A percentile compares a stretch with the other conserved stretches of the same genome.
These are phyloP conservation scores for Lutjanus campechanus DNA, from an alignment of 2,797 vertebrate genomes.

Conservation along the genomic window DNA sequence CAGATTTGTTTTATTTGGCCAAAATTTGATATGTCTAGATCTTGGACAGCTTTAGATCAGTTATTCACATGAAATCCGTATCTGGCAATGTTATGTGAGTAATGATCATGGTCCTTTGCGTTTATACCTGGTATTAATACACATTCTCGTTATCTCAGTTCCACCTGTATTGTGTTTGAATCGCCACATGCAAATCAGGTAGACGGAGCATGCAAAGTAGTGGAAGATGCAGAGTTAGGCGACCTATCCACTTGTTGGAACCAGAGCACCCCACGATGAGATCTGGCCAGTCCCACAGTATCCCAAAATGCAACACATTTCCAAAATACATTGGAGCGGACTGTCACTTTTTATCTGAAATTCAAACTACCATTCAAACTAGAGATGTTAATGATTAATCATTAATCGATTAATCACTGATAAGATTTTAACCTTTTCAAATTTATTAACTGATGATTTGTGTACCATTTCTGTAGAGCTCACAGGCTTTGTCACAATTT, in stretches of 20 bases:
- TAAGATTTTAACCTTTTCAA: no score
- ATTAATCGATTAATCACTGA: no score
- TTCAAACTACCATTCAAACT: not conserved
- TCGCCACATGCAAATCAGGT: not conserved
- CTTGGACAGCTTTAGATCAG: not conserved
- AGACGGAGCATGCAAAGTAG: not conserved
- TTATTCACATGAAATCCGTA: not conserved
- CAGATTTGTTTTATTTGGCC: not conserved
- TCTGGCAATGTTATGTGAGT: not conserved
- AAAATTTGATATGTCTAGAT: not conserved
- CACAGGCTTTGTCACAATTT: no score
- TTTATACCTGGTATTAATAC: not conserved
- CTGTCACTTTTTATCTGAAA: not conserved
- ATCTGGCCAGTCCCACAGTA: not conserved
- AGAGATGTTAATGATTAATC: no score
- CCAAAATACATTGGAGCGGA: not conserved
- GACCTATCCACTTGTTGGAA: not conserved
- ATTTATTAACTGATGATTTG: no score
- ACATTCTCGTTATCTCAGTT: accelerated
- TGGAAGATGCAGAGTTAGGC: not conserved
- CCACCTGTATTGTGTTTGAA: not conserved
- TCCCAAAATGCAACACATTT: not conserved
- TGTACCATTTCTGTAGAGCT: no score
- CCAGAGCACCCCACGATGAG: not conserved
- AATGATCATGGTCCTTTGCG: not conserved